Evolutionary conservation across 2,113 vertebrate genomes (phyloP).

Genomic region (Microcebus murinus): DNA sequence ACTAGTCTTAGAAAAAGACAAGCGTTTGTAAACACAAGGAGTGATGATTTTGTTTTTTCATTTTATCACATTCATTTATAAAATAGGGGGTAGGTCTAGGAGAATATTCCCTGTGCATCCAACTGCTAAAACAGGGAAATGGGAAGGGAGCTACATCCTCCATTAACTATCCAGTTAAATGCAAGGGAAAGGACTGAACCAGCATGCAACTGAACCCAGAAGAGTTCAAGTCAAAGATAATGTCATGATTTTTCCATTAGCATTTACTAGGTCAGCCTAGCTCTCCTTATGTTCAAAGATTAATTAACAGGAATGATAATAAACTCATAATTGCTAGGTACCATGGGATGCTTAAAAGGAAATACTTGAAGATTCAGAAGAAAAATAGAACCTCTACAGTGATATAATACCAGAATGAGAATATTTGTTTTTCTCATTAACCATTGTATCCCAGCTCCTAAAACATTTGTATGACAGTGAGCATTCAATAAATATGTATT

Average conservation of each 20-base stretch:
- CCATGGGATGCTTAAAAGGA: background rate
- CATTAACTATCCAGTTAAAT: background rate
- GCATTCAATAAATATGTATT: background rate
- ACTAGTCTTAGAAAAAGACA: background rate
- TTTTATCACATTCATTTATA: background rate
- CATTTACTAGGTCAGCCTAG: background rate
- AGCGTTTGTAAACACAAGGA: background rate
- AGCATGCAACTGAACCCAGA: background rate
- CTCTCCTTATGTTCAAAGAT: background rate
- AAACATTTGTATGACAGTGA: background rate
- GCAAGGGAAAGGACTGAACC: background rate
- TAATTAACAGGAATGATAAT: slow-evolving; percentile 26
- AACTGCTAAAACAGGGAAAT: background rate
- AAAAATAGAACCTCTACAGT: background rate
- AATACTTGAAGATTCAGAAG: background rate
- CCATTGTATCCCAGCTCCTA: background rate
- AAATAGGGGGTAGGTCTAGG: background rate
- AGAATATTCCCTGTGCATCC: background rate
- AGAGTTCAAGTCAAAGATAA: background rate
- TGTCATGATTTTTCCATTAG: background rate
- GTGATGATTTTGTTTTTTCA: background rate
- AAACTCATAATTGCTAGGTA: background rate
- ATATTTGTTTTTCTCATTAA: background rate
- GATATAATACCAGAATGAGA: background rate
- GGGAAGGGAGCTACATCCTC: background rate